Percentiles rank a stretch among this genome's conserved stretches.
Evolutionary conservation across 2,888 invertebrate species (phyloP).

Genomic region (Stratiomys singularior): DNA sequence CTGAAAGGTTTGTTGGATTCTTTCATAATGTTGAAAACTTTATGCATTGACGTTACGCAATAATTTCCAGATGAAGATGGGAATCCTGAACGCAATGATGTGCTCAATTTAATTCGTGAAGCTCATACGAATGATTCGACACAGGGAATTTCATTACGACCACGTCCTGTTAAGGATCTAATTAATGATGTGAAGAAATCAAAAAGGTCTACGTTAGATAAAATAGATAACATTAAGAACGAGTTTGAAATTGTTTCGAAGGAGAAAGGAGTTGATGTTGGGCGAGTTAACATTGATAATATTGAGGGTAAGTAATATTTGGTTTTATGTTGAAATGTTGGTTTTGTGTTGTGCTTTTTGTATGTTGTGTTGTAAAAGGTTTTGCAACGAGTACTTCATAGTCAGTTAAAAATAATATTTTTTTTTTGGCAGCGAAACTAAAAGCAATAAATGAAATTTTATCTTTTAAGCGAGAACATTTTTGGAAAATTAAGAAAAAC

Average conservation of each 20-base stretch:
- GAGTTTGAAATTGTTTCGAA: conserved; percentile 37
- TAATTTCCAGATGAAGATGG: conserved; percentile 23
- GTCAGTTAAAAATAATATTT: too few relatives aligned
- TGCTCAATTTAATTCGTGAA: conserved; percentile 55
- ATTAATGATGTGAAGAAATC: conserved; percentile 47
- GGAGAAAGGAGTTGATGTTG: neutral
- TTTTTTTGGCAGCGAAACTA: too few relatives aligned
- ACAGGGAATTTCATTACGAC: conserved; percentile 27
- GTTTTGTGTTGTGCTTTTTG: too few relatives aligned
- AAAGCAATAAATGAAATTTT: too few relatives aligned
- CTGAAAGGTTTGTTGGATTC: conserved; percentile 50
- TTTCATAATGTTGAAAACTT: neutral
- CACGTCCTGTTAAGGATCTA: conserved; percentile 47
- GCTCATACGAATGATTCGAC: conserved; percentile 49
- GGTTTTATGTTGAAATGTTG: too few relatives aligned
- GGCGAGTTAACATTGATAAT: conserved; percentile 3
- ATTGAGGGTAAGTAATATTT: conserved; percentile 25
- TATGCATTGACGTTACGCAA: neutral
- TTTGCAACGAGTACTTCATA: too few relatives aligned
- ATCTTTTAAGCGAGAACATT: too few relatives aligned
- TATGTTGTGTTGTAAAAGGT: too few relatives aligned
- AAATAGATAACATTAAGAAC: conserved; percentile 44
- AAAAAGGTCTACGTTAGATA: conserved; percentile 30
- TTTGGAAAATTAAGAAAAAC: too few relatives aligned
- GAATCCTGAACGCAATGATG: conserved; percentile 38